phyloP scores from a whole-genome alignment of 2,113 vertebrate genomes.

The Ameiurus melas region DNA sequence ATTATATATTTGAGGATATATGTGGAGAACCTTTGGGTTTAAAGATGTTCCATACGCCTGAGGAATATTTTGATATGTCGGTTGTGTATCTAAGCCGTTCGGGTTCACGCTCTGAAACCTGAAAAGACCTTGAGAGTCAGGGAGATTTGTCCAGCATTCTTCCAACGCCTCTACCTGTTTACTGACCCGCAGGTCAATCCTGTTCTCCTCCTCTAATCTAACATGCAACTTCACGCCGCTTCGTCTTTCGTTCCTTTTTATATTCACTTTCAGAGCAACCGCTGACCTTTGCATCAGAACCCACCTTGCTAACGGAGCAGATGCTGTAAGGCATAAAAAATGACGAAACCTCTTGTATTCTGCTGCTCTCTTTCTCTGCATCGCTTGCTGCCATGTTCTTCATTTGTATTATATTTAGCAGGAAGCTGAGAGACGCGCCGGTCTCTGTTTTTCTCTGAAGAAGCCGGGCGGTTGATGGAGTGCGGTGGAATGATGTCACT shows the following conservation, averaged over 20 bases:
- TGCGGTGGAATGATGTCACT: not conserved
- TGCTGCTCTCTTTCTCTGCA: not conserved
- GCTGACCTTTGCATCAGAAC: not conserved
- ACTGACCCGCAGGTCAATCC: not conserved
- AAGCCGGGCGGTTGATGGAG: not conserved
- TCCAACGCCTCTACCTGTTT: not conserved
- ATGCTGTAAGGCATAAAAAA: not conserved
- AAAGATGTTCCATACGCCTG: not conserved
- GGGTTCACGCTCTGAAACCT: not conserved
- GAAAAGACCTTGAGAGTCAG: not conserved
- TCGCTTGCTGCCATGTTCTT: not conserved
- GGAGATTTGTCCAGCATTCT: not conserved
- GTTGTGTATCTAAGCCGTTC: not conserved
- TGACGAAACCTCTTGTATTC: not conserved
- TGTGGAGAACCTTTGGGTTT: not conserved
- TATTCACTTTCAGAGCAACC: not conserved
- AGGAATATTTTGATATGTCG: not conserved
- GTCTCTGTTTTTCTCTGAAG: not conserved
- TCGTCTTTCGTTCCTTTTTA: too few species aligned
- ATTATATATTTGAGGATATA: not conserved
- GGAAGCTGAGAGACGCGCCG: not conserved
- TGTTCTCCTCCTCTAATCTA: not conserved
- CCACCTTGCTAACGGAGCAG: not conserved
- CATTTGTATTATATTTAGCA: not conserved
- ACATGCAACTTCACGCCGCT: not conserved